Evolutionary conservation across 2,888 invertebrate genomes (phyloP), one percentile per base, ranked within the genome.

Genomic region (Pheosia gnoma): DNA sequence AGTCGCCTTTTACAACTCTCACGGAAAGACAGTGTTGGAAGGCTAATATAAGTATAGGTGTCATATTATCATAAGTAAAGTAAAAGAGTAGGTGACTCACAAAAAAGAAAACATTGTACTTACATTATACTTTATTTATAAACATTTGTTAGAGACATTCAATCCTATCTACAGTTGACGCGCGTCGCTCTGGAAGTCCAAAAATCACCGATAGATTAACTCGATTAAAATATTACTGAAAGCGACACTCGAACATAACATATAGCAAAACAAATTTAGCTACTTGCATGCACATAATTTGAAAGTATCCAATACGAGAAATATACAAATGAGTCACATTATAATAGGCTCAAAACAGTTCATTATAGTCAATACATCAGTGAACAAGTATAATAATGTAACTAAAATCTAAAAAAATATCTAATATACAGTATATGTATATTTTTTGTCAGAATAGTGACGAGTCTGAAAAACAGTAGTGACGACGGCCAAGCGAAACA

Each of bases 111-210:
- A 59, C 61, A 55, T 13, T 47, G 55, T 68, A 66, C 80, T 84
- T 84, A 85, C 68, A 78, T 80, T 82, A 86, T 64, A 84, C 65
- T 89, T 86, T 87, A 87, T 86, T 87, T 82, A 82, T 81, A 85
- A 75, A 74, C 63, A 66, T 71, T 75, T 68, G 58, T 72, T 75
- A 68, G 67, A 84, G 84, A 80, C 79, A 82, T 75, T 80, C 77
- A 74, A 72, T 75, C 76, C 78, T 88, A 88, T 80, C 85, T 89
- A 88, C 83, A 85, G 74, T 90, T 88, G 88, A 85, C 89, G 88
- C 89, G 70, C 61, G 72, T 88, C 87, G 67, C 82, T 75, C 80
- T 84, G 86, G 86, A 87, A 90, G 87, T 83, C 75, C 76, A 78
- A 61, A 66, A 75, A 68, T 65, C 56, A 62, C 68, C 75, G 72